phyloP scores from a whole-genome alignment of 1,140 invertebrate species.

The Drosophila mojavensis region DNA sequence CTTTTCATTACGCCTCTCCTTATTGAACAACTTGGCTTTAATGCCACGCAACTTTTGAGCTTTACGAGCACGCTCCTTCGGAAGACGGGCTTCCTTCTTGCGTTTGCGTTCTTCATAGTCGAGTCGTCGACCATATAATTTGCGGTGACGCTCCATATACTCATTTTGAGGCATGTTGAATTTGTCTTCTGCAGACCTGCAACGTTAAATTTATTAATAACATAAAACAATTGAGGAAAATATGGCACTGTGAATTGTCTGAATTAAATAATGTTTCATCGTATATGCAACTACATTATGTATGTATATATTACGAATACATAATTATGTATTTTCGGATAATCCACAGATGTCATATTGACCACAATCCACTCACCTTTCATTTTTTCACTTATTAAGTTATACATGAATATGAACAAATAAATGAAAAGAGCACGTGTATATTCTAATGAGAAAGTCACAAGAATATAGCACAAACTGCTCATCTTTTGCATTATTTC shows the following conservation, averaged over 20 bases:
- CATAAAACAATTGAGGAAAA: constrained; percentile 1
- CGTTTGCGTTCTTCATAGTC: constrained; percentile 99
- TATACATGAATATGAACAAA: background rate
- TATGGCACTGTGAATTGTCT: constrained; percentile 45
- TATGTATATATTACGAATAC: constrained; percentile 28
- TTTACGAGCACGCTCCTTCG: constrained; percentile 94
- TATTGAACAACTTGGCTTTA: constrained; percentile 99
- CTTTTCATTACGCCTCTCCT: constrained; percentile 98
- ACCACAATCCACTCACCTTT: constrained; percentile 32
- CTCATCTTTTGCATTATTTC: background rate
- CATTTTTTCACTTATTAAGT: background rate
- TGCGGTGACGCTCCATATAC: constrained; percentile 98
- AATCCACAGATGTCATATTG: constrained; percentile 49
- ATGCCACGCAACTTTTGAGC: constrained; percentile 96
- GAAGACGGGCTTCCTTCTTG: constrained; percentile 96
- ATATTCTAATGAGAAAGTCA: background rate
- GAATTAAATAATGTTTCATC: constrained; percentile 22
- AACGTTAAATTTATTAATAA: constrained; percentile 34
- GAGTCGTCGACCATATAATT: constrained; percentile 96
- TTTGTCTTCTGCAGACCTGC: constrained; percentile 34
- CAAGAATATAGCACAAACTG: background rate
- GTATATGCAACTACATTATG: constrained; percentile 13
- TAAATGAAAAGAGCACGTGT: background rate
- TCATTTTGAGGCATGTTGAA: constrained; percentile 98
- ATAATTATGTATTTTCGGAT: constrained; percentile 23